Conservation (phyloP, 2,888 invertebrate genomes). For the Kuschelorhynchus macadamiae region DNA sequence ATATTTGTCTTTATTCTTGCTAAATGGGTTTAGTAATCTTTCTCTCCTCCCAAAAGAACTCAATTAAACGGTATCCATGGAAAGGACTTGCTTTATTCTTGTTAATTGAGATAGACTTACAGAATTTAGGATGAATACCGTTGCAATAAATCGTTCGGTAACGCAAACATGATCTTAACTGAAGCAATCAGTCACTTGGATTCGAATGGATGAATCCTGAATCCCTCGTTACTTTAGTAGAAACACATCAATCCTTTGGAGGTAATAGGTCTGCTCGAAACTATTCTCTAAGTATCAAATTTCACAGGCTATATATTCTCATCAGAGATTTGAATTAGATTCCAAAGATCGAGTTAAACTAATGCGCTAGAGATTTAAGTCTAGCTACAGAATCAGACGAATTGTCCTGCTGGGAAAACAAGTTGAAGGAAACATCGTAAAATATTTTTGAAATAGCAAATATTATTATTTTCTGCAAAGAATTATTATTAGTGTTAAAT, state of each 20-base stretch:
- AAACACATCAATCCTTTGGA: slow-evolving; percentile 49
- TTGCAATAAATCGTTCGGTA: slow-evolving; percentile 35
- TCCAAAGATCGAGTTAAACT: slow-evolving; percentile 42
- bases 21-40: too few relatives aligned
- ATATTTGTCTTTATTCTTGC: too few relatives aligned
- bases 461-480: too few relatives aligned
- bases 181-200: slow-evolving; percentile 38
- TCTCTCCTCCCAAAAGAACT: too few relatives aligned
- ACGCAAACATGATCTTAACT: slow-evolving; percentile 33
- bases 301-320: slow-evolving; percentile 48
- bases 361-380: slow-evolving; percentile 38
- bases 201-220: slow-evolving; percentile 24
- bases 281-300: slow-evolving; percentile 49
- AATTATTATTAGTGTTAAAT: too few relatives aligned
- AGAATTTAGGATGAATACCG: slow-evolving; percentile 9
- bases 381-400: too few relatives aligned
- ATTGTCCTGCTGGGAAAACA: too few relatives aligned
- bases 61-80: too few relatives aligned
- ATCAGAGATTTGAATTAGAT: slow-evolving; percentile 42
- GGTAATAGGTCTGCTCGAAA: slow-evolving; percentile 43
- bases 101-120: too few relatives aligned
- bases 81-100: too few relatives aligned
- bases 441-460: too few relatives aligned
- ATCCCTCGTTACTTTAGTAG: slow-evolving; percentile 46
- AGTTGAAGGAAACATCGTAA: too few relatives aligned